Evolutionary conservation across 2,797 vertebrate species (phyloP).

Genomic region (Hapalemur alaotrensis): DNA sequence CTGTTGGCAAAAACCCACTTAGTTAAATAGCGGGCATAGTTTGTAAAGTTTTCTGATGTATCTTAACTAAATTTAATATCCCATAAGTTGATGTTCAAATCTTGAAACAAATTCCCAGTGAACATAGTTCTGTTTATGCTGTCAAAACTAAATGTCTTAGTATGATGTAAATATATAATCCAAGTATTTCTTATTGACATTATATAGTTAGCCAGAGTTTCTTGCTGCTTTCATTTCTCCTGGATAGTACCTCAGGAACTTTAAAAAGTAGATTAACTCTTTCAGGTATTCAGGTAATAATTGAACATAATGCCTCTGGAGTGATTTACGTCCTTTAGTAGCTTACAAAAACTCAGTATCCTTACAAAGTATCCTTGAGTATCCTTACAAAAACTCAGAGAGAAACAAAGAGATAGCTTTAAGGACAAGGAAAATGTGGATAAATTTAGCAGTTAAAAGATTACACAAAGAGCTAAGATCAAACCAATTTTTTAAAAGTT

Average conservation of each 20-base stretch:
- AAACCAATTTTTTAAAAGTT: neutral
- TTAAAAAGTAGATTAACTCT: slow-evolving; percentile 30
- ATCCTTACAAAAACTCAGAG: neutral
- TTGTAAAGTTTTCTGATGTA: slow-evolving; percentile 47
- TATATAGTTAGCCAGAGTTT: slow-evolving; percentile 33
- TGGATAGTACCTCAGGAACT: neutral
- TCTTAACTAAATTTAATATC: slow-evolving; percentile 70
- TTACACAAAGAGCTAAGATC: neutral
- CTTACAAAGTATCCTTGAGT: neutral
- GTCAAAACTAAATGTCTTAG: slow-evolving; percentile 40
- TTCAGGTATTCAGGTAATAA: slow-evolving; percentile 21
- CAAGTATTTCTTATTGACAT: slow-evolving; percentile 31
- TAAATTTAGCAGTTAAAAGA: slow-evolving; percentile 35
- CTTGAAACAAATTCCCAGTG: slow-evolving; percentile 32
- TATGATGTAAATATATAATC: neutral
- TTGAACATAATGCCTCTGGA: neutral
- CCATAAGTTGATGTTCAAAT: slow-evolving; percentile 56
- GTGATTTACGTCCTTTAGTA: neutral
- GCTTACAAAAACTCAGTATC: neutral
- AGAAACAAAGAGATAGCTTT: neutral
- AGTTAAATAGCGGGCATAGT: slow-evolving; percentile 61
- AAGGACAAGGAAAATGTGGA: neutral
- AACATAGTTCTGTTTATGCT: neutral
- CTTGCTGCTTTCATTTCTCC: slow-evolving; percentile 35
- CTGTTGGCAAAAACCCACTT: slow-evolving; percentile 59